Evolutionary conservation across 2,113 vertebrate genomes (phyloP).

Genomic region (Motacilla tschutschensis): DNA sequence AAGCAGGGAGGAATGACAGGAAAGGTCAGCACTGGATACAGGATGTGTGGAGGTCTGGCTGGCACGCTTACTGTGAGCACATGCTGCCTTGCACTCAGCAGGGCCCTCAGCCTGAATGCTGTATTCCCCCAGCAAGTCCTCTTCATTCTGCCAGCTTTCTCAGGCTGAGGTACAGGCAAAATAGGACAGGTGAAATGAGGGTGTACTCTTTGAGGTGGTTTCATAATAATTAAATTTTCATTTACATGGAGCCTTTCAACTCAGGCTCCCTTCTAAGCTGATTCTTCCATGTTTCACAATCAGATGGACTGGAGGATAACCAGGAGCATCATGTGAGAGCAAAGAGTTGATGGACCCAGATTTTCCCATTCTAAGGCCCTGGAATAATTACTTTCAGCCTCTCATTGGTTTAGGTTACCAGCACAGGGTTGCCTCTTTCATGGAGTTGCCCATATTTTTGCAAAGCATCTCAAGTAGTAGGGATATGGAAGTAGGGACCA

Average conservation of each 20-base stretch:
- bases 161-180: background rate
- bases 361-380: background rate
- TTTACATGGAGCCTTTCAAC: constrained; percentile 16
- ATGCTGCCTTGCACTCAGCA: background rate
- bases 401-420: background rate
- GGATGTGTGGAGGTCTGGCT: background rate
- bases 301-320: background rate
- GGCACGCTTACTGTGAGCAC: rapidly evolving
- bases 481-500: background rate
- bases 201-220: constrained; percentile 9
- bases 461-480: background rate
- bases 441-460: background rate
- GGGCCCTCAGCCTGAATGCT: background rate
- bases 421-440: background rate
- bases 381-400: background rate
- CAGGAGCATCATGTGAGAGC: background rate
- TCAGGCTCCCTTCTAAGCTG: background rate
- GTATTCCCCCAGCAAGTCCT: background rate
- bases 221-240: background rate
- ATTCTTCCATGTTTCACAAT: rapidly evolving
- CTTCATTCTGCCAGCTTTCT: background rate
- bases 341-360: background rate
- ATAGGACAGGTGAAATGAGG: background rate
- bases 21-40: background rate
- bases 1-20: background rate